Conservation (phyloP, 2,888 invertebrate genomes). For the Drosophila paranaensis region DNA sequence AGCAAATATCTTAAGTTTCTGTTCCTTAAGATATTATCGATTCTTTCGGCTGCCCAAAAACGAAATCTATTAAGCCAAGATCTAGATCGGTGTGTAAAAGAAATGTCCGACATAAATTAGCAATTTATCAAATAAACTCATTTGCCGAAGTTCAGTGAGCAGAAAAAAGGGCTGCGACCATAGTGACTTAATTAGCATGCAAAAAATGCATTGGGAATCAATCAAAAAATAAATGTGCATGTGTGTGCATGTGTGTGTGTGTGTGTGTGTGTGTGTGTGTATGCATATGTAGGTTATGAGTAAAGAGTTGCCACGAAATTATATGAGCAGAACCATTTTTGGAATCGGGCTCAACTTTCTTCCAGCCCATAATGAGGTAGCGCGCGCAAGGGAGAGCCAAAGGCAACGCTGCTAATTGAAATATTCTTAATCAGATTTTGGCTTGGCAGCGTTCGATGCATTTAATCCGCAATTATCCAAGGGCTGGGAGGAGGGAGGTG, state of each 20-base stretch:
- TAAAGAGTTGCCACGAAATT: constrained; percentile 6
- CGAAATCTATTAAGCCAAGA: constrained; percentile 9
- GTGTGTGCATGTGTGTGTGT: no score
- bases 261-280: no score
- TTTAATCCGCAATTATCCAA: constrained; percentile 74
- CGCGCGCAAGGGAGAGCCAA: constrained; percentile 11
- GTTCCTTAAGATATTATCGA: constrained; percentile 1
- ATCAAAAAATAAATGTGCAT: constrained; percentile 41
- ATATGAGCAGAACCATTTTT: constrained; percentile 35
- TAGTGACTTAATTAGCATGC: constrained; percentile 78
- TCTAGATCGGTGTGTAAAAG: background rate
- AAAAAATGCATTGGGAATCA: constrained; percentile 65
- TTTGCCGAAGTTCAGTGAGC: constrained; percentile 9
- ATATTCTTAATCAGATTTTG: constrained; percentile 79
- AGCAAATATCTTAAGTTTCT: background rate
- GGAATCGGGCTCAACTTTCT: constrained; percentile 61
- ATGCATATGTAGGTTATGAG: constrained; percentile 1
- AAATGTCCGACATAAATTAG: constrained; percentile 34
- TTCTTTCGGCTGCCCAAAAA: background rate
- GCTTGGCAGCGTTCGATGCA: constrained; percentile 55
- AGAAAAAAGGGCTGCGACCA: constrained; percentile 3
- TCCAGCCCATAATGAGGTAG: constrained; percentile 40
- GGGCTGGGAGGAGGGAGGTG: constrained; percentile 5
- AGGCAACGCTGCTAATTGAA: constrained; percentile 71
- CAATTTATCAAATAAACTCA: constrained; percentile 41